Base-by-base conservation (phyloP, 2,113 vertebrate genomes). In the Xerus inauris region DNA sequence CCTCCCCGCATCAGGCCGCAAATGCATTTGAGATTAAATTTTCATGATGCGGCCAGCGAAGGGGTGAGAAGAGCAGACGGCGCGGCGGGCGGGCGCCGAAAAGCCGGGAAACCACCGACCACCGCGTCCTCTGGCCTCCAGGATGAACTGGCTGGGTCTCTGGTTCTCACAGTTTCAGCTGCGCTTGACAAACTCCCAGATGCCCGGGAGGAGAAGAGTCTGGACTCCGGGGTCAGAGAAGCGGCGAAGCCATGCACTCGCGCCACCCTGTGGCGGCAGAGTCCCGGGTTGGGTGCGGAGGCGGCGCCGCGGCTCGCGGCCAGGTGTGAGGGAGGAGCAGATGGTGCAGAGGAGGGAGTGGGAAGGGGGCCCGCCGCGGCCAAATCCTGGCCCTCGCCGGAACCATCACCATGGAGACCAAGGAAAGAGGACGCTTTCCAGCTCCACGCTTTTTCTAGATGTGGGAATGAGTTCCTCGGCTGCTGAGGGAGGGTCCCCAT, bases 311-410 rank as follows among this genome's bases (percentile, higher is more conserved):
- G 98, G 97, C 97, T 84, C 79, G 0, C 0, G 22, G 95, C 95
- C 97, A 97, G 98, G 97, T 94, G 97, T 81, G 96, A 94, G 87
- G 95, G 96, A 91, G 95, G 92, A 95, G 91, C 96, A 97, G 97
- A 97, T 96, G 97, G 97, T 91, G 96, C 93, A 69, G 94, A 96
- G 97, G 96, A 84, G 96, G 96, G 87, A 93, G 94, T 83, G 93
- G 94, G 97, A 96, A 87, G 40, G 30, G 57, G 22, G 47, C 45
- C 91, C 5, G 89, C 83, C 38, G 84, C 94, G 92, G 96, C 97
- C 96, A 97, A 93, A 93, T 93, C 86, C n/a, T 14, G 26, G 59
- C 80, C 42, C 54, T 89, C 20, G 71, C 92, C 86, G 90, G 95
- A 94, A 95, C 73, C 91, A 54, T 98, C 97, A 76, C 97, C 97